phyloP scores from a whole-genome alignment of 2,113 vertebrate genomes.

The Mohoua ochrocephala region DNA sequence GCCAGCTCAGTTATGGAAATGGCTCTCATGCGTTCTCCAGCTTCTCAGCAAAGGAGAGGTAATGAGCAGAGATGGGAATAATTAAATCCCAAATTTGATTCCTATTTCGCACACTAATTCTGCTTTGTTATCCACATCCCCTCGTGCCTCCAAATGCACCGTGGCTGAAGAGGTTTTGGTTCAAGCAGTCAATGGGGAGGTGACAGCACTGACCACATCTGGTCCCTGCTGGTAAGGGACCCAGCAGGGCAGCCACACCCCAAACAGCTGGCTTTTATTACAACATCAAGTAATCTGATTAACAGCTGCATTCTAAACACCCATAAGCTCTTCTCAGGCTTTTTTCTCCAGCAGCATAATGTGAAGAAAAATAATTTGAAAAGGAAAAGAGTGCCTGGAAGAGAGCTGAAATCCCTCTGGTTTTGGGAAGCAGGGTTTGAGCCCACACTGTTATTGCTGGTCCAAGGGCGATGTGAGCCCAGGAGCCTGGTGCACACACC shows the following conservation, averaged over 20 bases:
- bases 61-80: neutral
- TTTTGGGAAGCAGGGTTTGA: neutral
- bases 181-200: neutral
- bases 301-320: neutral
- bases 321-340: neutral
- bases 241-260: neutral
- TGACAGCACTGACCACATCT: neutral
- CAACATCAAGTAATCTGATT: neutral
- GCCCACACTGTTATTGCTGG: neutral
- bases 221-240: neutral
- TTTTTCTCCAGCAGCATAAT: neutral
- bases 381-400: neutral
- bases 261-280: neutral
- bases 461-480: neutral
- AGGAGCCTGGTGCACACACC: fast-evolving
- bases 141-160: neutral
- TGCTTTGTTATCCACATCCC: neutral
- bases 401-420: neutral
- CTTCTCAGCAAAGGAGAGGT: neutral
- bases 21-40: neutral
- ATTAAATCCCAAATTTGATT: neutral
- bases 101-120: neutral
- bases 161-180: neutral
- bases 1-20: neutral
- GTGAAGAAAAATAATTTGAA: neutral